Base-by-base conservation (phyloP, 2,113 vertebrate species). In the Chionis minor region DNA sequence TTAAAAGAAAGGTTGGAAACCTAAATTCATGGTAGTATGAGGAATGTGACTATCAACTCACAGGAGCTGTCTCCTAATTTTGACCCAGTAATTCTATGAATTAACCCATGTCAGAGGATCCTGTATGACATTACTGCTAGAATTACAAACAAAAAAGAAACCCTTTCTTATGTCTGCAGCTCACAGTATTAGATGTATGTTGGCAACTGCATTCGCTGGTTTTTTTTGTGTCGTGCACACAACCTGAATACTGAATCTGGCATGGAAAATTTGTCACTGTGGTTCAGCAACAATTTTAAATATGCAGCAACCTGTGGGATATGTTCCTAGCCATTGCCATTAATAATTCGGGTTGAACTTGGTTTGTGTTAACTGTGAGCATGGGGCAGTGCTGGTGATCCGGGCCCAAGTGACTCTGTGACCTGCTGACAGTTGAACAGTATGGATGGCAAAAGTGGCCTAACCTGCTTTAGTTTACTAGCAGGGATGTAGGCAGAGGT, bases 121-220 rank as follows among this genome's bases (percentile, higher is more conserved):
- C 51, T 75, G 9, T 49, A 9, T 59, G 44, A 17, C 33, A 22
- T 69, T 59, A 14, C 40, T 90, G 32, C 73, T 80, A 23, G 82
- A 79, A 85, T 54, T 65, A 61, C 17, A 77, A 87, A 26, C 47
- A 28, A 51, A 66, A 61, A 56, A 77, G 5, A 85, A 87, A 20
- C 14, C 1, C 13, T 49, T 72, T 63, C 20, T 65, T 71, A 10
- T 7, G 4, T 86, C 65, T 86, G 40, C 38, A 85, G 19, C 35
- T 85, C 71, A 47, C 14, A 40, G 24, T 51, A 30, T 81, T 72
- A 75, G 47, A 18, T 54, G 6, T 10, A 14, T 38, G 12, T 26
- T 78, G 45, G 54, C 26, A 65, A 27, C 30, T 3, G 1, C 1
- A 6, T 11, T 40, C 92, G 35, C 35, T 85, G 0, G 0, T 61